Base-by-base conservation (phyloP, 2,113 vertebrate genomes). In the Callospermophilus lateralis region DNA sequence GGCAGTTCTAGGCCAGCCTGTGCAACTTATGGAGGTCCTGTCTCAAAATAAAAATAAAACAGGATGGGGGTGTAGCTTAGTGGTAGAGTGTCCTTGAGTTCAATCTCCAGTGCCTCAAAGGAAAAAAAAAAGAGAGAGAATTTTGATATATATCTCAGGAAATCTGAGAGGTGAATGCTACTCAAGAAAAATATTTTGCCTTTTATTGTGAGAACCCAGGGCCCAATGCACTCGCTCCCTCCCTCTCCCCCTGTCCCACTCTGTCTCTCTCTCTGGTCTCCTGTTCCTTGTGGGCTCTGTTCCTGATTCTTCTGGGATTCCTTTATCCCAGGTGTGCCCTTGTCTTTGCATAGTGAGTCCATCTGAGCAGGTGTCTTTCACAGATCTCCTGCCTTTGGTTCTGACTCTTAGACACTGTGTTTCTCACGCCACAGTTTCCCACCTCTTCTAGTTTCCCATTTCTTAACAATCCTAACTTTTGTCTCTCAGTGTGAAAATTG, bases 181-280 rank as follows among this genome's bases (percentile, higher is more conserved):
- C 15, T 34, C 26, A 51, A 3, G 30, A 34, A 81, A 39, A 55
- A 13, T 10, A 53, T 2, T 15, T n/a, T 58, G 6, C 20, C 17
- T 79, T 51, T 51, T 42, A 1, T 42, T 16, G 4, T 32, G 26
- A 89, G 20, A 72, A 28, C 5, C 4, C 39, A 79, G n/a, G 26
- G 4, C 22, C 45, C 13, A 0, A 0, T 0, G 8, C 8, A 26
- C 39, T 26, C 28, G 0, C 0, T 73, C 39, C 61, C 19, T 58
- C 55, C 22, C 55, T 58, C 55, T 58, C 24, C 9, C 61, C 9
- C 39, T 26, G 24, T 63, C 48, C n/a, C n/a, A 72, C 20, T 61
- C 58, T 76, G 20, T 61, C 58, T 61, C 55, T n/a, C n/a, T 61
- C 68, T 8, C 48, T 12, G 15, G 10, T 13, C 39, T 28, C 3